Base-by-base conservation (phyloP, 2,797 vertebrate genomes). In the Coracias cyanogaster region DNA sequence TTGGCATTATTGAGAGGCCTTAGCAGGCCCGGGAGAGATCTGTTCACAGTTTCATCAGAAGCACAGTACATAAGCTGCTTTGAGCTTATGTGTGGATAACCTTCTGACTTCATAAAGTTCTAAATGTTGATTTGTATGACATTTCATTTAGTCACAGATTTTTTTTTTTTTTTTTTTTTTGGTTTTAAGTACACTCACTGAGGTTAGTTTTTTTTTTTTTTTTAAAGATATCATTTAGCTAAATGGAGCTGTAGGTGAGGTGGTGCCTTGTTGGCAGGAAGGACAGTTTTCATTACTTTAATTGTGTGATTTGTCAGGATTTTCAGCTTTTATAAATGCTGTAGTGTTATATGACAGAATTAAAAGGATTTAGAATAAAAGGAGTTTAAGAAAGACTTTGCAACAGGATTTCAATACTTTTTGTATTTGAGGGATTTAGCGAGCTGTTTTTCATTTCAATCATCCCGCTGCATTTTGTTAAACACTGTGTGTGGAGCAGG, bases 281-380 rank as follows among this genome's bases (percentile, higher is more conserved):
- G 97, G 93, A 89, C 97, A 94, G 95, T 98, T 98, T 98, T 98
- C 98, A 98, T 98, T 98, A 98, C 97, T 98, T 98, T 98, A 98
- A 98, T 98, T 98, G 98, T 98, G 98, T 94, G 98, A 98, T 98
- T 98, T 98, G 97, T 98, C 98, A 95, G 98, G 98, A 98, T 98
- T 98, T 98, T 96, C 98, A 98, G 98, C 98, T 98, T 98, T 98
- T 96, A 80, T 97, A 98, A 98, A 98, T 97, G 97, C 98, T 98
- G 95, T 95, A 98, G 98, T 98, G 98, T 98, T 98, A 97, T 97
- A 98, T 98, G 97, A 98, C 97, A 98, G 98, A 98, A 98, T 98
- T 98, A 98, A 98, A 98, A 98, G 98, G 98, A 98, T 98, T 98
- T 98, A 97, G 95, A 96, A 97, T 97, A 96, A 98, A 98, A 97